Conservation (phyloP, 2,113 vertebrate species). For the Podocnemis expansa region DNA sequence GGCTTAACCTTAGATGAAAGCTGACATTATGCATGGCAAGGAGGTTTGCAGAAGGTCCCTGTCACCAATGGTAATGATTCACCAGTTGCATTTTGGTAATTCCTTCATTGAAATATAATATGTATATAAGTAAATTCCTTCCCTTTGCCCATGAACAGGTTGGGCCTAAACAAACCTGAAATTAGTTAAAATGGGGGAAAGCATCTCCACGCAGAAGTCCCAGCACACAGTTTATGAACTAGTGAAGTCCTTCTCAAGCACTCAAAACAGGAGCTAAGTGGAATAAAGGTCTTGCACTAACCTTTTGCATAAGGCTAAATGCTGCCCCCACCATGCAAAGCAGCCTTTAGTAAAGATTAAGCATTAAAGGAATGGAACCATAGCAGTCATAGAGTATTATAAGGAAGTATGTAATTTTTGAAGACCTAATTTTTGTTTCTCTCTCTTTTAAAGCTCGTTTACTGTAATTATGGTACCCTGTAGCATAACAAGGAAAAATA, state of each 20-base stretch:
- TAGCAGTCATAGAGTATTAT: neutral
- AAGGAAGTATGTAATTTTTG: neutral
- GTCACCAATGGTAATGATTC: conserved; percentile 16
- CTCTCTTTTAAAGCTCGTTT: neutral
- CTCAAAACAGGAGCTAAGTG: neutral
- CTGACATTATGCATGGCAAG: neutral
- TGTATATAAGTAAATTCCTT: neutral
- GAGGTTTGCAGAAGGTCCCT: neutral
- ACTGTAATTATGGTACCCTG: neutral
- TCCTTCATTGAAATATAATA: neutral
- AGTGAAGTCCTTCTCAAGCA: neutral
- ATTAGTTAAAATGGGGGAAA: neutral
- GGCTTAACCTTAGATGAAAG: conserved; percentile 28
- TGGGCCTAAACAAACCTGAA: neutral
- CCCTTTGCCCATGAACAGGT: neutral
- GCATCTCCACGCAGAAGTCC: neutral
- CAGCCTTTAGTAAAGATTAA: neutral
- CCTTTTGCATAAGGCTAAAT: neutral
- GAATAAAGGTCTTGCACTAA: neutral
- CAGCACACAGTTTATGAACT: neutral
- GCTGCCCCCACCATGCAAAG: neutral
- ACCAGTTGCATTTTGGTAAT: neutral
- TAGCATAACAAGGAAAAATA: neutral
- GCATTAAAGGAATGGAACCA: neutral
- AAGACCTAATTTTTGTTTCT: neutral